These are phyloP conservation scores for Pteronotus mesoamericanus DNA, from an alignment of 2,797 vertebrate genomes.

Conservation along the genomic window DNA sequence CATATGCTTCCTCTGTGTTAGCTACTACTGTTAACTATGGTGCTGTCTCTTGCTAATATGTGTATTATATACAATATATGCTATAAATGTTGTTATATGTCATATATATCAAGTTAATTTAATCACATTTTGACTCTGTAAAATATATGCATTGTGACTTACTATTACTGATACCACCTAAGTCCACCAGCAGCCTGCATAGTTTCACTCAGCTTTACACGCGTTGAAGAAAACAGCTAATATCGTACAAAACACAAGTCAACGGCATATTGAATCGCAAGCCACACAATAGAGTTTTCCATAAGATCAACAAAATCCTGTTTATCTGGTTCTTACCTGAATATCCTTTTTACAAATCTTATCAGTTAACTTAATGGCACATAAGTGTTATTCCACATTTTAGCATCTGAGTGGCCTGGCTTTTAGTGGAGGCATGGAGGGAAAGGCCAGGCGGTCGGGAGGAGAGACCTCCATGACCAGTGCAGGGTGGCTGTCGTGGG, in stretches of 20 bases:
- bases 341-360: background rate
- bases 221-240: background rate
- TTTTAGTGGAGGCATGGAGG: background rate
- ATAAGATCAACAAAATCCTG: background rate
- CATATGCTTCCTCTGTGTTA: background rate
- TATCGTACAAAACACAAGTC: background rate
- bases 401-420: background rate
- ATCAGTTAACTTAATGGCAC: background rate
- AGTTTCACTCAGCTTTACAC: background rate
- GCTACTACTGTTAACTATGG: background rate
- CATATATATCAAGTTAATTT: background rate
- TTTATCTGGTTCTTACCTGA: background rate
- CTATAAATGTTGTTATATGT: background rate
- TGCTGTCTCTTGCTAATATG: background rate
- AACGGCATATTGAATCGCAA: background rate
- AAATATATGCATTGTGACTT: background rate
- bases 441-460: background rate
- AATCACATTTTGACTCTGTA: background rate
- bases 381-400: background rate
- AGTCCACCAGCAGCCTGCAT: background rate
- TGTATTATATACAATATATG: background rate
- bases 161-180: background rate
- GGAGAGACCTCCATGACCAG: fast-evolving
- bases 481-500: background rate
- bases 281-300: background rate